Evolutionary conservation across 2,888 invertebrate genomes (phyloP).

Genomic region (Drosophila trichaetosa): DNA sequence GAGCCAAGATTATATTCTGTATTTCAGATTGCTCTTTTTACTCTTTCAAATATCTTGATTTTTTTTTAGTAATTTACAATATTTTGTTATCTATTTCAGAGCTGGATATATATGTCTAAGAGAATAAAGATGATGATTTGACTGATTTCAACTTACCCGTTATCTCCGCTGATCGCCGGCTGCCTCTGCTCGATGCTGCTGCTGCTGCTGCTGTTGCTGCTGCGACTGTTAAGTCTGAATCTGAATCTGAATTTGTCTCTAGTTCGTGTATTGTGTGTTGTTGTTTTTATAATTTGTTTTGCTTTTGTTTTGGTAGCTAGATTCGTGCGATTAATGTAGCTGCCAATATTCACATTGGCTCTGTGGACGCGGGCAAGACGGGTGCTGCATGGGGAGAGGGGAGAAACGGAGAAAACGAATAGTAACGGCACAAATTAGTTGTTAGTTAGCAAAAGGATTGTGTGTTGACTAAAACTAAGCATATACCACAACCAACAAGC

Average conservation of each 20-base stretch:
- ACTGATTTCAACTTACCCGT: slow-evolving; percentile 50
- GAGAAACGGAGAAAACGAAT: slow-evolving; percentile 1
- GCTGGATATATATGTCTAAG: background rate
- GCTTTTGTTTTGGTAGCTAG: slow-evolving; percentile 28
- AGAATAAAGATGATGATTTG: background rate
- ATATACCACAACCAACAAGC: slow-evolving; percentile 4
- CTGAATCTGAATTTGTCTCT: slow-evolving; percentile 57
- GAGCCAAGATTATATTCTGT: background rate
- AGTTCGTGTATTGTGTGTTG: slow-evolving; percentile 50
- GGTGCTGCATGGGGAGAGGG: slow-evolving; percentile 56
- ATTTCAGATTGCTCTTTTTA: no score
- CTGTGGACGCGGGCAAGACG: slow-evolving; percentile 62
- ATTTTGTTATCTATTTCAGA: background rate
- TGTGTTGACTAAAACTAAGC: slow-evolving; percentile 34
- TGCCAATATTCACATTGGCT: slow-evolving; percentile 62
- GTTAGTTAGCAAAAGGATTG: background rate
- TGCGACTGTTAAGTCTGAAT: slow-evolving; percentile 12
- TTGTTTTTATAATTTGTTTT: slow-evolving; percentile 30
- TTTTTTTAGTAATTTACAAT: background rate
- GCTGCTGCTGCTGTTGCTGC: slow-evolving; percentile 7
- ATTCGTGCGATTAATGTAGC: slow-evolving; percentile 44
- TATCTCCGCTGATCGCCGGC: slow-evolving; percentile 23
- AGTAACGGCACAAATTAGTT: background rate
- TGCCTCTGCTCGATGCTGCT: slow-evolving; percentile 29
- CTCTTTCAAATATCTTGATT: no score